Conservation (phyloP, 2,888 invertebrate genomes). For the Lepidochrysops patricia region DNA sequence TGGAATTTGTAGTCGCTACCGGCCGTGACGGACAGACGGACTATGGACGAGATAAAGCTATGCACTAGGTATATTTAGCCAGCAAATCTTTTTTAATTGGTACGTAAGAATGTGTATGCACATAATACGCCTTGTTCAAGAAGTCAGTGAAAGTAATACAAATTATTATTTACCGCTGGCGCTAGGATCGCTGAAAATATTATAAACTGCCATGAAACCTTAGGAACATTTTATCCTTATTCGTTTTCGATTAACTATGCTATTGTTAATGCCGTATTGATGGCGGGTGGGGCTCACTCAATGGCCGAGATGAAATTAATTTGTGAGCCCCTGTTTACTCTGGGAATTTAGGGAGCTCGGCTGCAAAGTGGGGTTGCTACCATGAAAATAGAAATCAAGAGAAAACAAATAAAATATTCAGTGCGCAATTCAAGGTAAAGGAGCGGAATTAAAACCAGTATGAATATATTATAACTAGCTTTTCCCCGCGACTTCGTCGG, state of each 20-base stretch:
- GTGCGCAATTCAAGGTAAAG: slow-evolving; percentile 21
- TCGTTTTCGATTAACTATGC: background rate
- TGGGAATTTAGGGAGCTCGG: slow-evolving; percentile 18
- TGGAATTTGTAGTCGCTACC: background rate
- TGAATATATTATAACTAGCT: slow-evolving; percentile 2
- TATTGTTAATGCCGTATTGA: slow-evolving; percentile 6
- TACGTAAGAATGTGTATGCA: too few relatives aligned
- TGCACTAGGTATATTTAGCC: background rate
- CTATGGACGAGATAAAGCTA: background rate
- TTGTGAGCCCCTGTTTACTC: slow-evolving; percentile 23
- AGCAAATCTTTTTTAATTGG: too few relatives aligned
- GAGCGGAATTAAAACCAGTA: slow-evolving; percentile 18
- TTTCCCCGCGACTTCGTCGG: too few relatives aligned
- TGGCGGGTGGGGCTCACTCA: background rate
- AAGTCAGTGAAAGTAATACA: too few relatives aligned
- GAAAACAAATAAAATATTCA: slow-evolving; percentile 26
- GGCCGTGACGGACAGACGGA: background rate
- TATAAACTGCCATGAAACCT: background rate
- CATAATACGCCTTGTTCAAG: too few relatives aligned
- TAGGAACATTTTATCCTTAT: background rate
- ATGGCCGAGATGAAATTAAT: slow-evolving; percentile 7
- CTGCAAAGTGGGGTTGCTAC: slow-evolving; percentile 18
- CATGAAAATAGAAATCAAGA: slow-evolving; percentile 22
- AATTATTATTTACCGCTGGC: too few relatives aligned
- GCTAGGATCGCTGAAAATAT: background rate